Evolutionary conservation across 2,113 vertebrate genomes (phyloP).

Genomic region (Gopherus flavomarginatus): DNA sequence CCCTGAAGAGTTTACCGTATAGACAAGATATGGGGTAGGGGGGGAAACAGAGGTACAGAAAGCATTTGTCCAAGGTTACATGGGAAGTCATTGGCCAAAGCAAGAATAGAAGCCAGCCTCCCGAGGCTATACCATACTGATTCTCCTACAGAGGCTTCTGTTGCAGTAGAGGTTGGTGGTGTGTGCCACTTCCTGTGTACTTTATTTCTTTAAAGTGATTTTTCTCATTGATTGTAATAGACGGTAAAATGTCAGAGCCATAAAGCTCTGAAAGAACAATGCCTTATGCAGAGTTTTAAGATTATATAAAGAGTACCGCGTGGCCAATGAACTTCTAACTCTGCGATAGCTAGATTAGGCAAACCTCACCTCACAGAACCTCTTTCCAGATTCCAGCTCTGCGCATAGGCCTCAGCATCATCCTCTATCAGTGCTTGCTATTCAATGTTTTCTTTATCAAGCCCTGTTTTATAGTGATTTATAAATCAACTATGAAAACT

Average conservation of each 20-base stretch:
- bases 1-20: neutral
- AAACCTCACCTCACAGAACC: neutral
- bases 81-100: neutral
- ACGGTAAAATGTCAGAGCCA: neutral
- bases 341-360: neutral
- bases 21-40: neutral
- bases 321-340: neutral
- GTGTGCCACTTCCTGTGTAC: fast-evolving
- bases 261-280: neutral
- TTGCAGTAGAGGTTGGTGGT: neutral
- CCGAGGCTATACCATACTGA: neutral
- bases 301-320: neutral
- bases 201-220: neutral
- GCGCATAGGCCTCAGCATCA: neutral
- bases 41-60: neutral
- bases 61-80: neutral
- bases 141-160: neutral
- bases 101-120: neutral
- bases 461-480: constrained; percentile 19
- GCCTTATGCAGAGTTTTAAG: neutral
- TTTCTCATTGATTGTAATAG: neutral
- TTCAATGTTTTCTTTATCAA: constrained; percentile 19
- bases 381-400: neutral
- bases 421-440: neutral
- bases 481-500: constrained; percentile 43